Percentiles rank a stretch among this genome's conserved stretches.
Evolutionary conservation across 2,113 vertebrate genomes (phyloP).

Genomic region (Bettongia penicillata): DNA sequence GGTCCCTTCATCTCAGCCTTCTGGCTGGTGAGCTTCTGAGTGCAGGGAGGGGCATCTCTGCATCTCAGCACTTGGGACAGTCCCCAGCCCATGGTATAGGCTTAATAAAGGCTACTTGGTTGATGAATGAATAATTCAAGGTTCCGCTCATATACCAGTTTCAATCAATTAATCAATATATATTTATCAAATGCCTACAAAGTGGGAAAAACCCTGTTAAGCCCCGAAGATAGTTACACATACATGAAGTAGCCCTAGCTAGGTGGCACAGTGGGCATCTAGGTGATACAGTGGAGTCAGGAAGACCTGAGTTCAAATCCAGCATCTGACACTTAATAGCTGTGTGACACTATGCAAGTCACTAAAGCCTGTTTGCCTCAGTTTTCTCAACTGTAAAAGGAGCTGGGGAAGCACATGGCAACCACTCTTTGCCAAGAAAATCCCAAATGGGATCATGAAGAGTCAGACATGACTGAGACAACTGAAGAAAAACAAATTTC

Average conservation of each 20-base stretch:
- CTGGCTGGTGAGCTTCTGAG: neutral
- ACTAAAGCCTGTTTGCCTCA: neutral
- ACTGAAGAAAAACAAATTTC: neutral
- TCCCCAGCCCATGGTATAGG: neutral
- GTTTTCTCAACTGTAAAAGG: neutral
- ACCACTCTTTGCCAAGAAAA: neutral
- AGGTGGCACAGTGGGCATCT: neutral
- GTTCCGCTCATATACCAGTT: neutral
- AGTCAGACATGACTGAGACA: neutral
- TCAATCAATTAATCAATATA: neutral
- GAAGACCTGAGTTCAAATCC: neutral
- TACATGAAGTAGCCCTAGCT: fast-evolving
- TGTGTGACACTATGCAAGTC: neutral
- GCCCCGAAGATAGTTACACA: neutral
- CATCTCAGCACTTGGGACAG: neutral
- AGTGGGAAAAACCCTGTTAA: neutral
- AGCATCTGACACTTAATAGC: neutral
- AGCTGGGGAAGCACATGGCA: neutral
- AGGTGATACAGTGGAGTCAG: neutral
- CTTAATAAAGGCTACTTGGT: neutral
- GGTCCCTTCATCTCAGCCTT: neutral
- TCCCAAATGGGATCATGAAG: neutral
- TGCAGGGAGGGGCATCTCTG: neutral
- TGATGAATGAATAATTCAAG: neutral
- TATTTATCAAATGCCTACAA: neutral